Evolutionary conservation across 1,140 invertebrate species (phyloP).

Genomic region (Oppia nitens): DNA sequence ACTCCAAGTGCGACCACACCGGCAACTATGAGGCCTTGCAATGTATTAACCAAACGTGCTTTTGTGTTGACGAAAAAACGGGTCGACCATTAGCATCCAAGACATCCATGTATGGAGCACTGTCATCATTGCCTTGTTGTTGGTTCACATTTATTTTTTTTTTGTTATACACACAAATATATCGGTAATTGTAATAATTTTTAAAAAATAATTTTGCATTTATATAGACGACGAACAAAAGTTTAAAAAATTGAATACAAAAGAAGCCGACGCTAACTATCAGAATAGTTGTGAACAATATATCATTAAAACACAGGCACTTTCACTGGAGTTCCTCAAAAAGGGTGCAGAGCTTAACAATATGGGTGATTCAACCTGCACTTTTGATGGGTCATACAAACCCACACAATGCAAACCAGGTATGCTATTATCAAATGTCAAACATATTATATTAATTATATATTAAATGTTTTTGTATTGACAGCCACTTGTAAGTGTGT

Average conservation of each 20-base stretch:
- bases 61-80: neutral
- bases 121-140: neutral
- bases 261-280: neutral
- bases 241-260: neutral
- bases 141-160: neutral
- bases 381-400: neutral
- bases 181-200: neutral
- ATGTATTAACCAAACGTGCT: neutral
- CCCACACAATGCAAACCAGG: neutral
- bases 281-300: neutral
- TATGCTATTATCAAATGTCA: neutral
- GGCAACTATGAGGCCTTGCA: neutral
- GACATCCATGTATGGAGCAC: neutral
- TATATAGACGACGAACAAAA: neutral
- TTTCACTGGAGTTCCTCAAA: neutral
- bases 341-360: neutral
- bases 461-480: neutral
- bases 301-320: neutral
- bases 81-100: neutral
- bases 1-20: neutral
- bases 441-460: neutral
- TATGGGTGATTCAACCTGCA: neutral
- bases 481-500: neutral
- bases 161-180: neutral
- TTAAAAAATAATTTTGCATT: too few species aligned